These are phyloP conservation scores for Apamea anceps DNA, from an alignment of 2,888 invertebrate genomes.

Conservation along the genomic window DNA sequence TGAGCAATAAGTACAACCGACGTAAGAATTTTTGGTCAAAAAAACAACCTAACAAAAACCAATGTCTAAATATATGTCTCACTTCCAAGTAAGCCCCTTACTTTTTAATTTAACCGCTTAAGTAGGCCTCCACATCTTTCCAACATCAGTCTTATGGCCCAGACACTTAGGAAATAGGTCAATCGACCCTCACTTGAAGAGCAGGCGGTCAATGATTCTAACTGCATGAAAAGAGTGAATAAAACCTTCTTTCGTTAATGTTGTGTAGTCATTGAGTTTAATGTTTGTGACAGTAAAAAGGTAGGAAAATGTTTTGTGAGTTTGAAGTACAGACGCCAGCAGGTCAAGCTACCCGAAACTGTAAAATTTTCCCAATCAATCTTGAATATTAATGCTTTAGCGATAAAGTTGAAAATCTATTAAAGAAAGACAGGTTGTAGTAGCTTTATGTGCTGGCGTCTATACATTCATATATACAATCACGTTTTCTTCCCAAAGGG, in stretches of 20 bases:
- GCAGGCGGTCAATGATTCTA: conserved; percentile 47
- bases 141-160: conserved; percentile 38
- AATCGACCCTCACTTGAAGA: conserved; percentile 44
- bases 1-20: background rate
- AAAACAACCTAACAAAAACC: conserved; percentile 7
- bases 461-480: too few species aligned
- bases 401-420: too few species aligned
- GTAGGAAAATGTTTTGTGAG: background rate
- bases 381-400: too few species aligned
- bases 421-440: too few species aligned
- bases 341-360: too few species aligned
- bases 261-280: background rate
- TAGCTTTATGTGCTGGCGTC: too few species aligned
- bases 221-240: conserved; percentile 5
- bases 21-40: background rate
- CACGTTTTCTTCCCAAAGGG: too few species aligned
- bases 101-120: conserved; percentile 45
- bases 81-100: background rate
- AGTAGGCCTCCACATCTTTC: conserved; percentile 27
- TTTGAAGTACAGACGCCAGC: background rate
- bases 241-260: conserved; percentile 14
- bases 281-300: background rate
- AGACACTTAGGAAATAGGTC: conserved; percentile 59
- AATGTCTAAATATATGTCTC: conserved; percentile 18
- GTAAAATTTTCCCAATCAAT: too few species aligned